phyloP scores from a whole-genome alignment of 2,888 invertebrate species.

The Ichneumoninae sp. region DNA sequence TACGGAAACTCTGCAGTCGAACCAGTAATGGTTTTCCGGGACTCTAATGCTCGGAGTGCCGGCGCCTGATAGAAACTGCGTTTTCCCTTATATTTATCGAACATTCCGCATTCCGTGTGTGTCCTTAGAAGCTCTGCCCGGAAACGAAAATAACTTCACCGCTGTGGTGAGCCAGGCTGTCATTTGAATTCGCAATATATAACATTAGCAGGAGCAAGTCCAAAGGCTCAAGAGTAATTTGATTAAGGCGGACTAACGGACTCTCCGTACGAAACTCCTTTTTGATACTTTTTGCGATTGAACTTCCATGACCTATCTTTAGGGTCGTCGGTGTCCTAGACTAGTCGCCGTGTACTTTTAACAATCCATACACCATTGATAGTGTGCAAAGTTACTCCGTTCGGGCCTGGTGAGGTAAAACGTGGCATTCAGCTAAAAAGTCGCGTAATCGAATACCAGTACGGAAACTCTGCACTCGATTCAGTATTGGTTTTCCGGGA shows the following conservation, averaged over 20 bases:
- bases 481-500: conserved; percentile 9
- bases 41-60: background rate
- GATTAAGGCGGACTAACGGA: background rate
- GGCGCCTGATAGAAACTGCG: background rate
- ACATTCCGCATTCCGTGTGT: background rate
- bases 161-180: background rate
- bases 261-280: background rate
- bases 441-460: background rate
- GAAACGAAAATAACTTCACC: background rate
- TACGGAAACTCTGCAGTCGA: background rate
- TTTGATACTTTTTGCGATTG: background rate
- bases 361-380: background rate
- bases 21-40: conserved; percentile 6
- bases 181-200: background rate
- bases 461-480: background rate
- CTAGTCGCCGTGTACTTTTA: background rate
- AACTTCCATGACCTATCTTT: background rate
- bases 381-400: background rate
- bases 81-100: background rate
- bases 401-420: background rate
- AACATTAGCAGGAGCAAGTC: background rate
- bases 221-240: background rate
- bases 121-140: background rate
- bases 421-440: background rate
- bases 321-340: background rate